Evolutionary conservation across 2,888 invertebrate genomes (phyloP).

Genomic region (Diaprepes abbreviatus): DNA sequence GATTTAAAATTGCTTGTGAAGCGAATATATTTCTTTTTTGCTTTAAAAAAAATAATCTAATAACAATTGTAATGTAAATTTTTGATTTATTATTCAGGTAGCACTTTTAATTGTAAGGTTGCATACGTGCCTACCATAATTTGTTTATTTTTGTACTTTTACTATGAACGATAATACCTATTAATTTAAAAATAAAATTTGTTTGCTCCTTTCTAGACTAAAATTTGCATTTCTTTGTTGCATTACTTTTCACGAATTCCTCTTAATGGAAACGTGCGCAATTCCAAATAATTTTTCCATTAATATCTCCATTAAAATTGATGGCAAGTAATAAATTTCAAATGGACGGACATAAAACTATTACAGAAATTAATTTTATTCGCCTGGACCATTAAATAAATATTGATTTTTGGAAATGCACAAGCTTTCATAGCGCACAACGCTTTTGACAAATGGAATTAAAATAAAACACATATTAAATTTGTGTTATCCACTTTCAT

Average conservation of each 20-base stretch:
- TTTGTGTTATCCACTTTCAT: conserved; percentile 9
- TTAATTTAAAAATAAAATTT: not conserved
- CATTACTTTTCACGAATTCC: conserved; percentile 13
- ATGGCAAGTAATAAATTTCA: conserved; percentile 45
- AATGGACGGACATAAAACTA: conserved; percentile 49
- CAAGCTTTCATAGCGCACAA: conserved; percentile 17
- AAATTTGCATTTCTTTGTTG: conserved; percentile 33
- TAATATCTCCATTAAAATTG: conserved; percentile 39
- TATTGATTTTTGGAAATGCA: conserved; percentile 27
- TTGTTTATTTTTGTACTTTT: no score
- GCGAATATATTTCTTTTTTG: no score
- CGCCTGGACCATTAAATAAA: conserved; percentile 41
- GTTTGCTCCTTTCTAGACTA: conserved; percentile 17
- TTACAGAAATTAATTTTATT: conserved; percentile 43
- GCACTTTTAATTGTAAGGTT: no score
- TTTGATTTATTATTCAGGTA: no score
- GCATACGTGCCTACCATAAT: no score
- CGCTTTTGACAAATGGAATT: conserved; percentile 8
- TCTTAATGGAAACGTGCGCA: conserved; percentile 28
- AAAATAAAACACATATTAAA: conserved; percentile 15
- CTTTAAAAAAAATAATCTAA: no score
- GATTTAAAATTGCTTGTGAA: no score
- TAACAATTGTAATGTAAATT: no score
- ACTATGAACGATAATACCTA: not conserved
- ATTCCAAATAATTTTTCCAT: conserved; percentile 33